A percentile compares a stretch with the other conserved stretches of the same genome.
Conservation (phyloP, 2,113 vertebrate species). For the Hiodon alosoides region DNA sequence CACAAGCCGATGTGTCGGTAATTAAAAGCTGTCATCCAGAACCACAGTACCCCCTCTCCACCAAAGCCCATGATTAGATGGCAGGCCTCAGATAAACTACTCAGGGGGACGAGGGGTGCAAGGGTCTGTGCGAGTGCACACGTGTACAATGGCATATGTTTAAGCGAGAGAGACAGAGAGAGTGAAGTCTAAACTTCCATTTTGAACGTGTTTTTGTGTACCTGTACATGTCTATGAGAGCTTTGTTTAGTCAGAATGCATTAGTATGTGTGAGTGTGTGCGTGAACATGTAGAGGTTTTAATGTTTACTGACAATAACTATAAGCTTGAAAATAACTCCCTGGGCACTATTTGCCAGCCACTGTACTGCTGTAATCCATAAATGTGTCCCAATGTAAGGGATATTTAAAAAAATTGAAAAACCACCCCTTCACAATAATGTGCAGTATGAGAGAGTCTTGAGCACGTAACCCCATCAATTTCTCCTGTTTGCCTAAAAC, state of each 20-base stretch:
- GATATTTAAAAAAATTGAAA: too few relatives aligned
- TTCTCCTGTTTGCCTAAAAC: too few relatives aligned
- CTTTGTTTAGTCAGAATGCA: neutral
- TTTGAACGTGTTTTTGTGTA: neutral
- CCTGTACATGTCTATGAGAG: neutral
- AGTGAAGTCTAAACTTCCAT: neutral
- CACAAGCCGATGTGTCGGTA: slow-evolving; percentile 63
- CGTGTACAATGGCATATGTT: slow-evolving; percentile 10
- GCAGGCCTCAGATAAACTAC: slow-evolving; percentile 58
- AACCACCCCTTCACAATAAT: too few relatives aligned
- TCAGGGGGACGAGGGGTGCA: slow-evolving; percentile 32
- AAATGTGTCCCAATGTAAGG: too few relatives aligned
- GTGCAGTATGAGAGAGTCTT: too few relatives aligned
- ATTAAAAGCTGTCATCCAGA: slow-evolving; percentile 72
- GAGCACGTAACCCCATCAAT: too few relatives aligned
- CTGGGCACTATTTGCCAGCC: too few relatives aligned
- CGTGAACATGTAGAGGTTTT: neutral
- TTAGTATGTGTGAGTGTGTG: neutral
- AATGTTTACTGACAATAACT: too few relatives aligned
- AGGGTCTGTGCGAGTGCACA: slow-evolving; percentile 35
- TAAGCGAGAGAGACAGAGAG: neutral
- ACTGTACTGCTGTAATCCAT: too few relatives aligned
- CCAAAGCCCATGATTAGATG: slow-evolving; percentile 64
- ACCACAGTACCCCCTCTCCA: slow-evolving; percentile 56
- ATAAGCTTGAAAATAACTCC: too few relatives aligned